phyloP scores from a whole-genome alignment of 2,797 vertebrate species.

The Allobates femoralis region DNA sequence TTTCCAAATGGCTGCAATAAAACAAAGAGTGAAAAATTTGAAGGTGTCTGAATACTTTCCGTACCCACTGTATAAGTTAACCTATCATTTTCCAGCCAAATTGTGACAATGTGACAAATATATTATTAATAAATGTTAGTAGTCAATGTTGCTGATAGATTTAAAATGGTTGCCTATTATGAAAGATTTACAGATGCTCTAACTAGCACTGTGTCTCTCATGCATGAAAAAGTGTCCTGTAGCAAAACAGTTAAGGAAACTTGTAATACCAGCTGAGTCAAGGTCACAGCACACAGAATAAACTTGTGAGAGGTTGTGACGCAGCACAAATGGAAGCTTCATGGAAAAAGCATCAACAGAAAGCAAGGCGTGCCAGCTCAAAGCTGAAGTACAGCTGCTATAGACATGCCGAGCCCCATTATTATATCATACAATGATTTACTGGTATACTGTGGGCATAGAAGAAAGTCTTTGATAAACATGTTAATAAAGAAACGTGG shows the following conservation, averaged over 20 bases:
- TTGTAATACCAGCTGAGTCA: conserved; percentile 49
- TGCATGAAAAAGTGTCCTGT: neutral
- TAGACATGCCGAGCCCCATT: neutral
- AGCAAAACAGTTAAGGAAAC: conserved; percentile 44
- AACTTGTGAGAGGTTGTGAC: conserved; percentile 43
- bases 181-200: neutral
- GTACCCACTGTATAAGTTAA: no score
- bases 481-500: neutral
- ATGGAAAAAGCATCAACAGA: conserved; percentile 35
- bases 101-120: neutral
- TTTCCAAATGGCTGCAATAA: no score
- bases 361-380: conserved; percentile 18
- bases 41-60: no score
- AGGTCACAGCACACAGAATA: conserved; percentile 49
- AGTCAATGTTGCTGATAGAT: neutral
- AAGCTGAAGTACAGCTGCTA: conserved; percentile 31
- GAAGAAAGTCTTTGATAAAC: neutral
- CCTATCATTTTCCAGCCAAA: neutral
- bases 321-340: conserved; percentile 56
- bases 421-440: neutral
- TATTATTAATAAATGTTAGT: neutral
- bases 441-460: neutral
- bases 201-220: neutral
- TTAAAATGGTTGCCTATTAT: neutral
- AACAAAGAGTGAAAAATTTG: no score